Conservation (phyloP, 2,113 vertebrate species). For the Callospermophilus lateralis region DNA sequence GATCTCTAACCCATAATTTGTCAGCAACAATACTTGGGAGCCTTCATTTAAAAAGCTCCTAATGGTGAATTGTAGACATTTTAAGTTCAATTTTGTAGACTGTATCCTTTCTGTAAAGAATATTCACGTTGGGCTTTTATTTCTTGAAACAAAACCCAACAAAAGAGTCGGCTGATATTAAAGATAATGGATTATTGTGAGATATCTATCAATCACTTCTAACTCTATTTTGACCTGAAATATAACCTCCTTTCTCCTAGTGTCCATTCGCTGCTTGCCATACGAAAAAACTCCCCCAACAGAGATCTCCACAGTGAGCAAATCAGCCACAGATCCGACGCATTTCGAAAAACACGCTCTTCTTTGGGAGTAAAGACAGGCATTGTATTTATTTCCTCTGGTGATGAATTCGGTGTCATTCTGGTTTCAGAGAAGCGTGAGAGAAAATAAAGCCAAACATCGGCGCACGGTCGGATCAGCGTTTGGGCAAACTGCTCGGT, state of each 20-base stretch:
- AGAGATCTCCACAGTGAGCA: not conserved
- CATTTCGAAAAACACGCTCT: not conserved
- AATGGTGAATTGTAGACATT: not conserved
- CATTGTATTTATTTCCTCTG: conserved; percentile 22
- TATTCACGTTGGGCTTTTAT: not conserved
- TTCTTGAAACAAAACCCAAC: conserved; percentile 44
- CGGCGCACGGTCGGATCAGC: not conserved
- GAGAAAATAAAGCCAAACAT: conserved; percentile 22
- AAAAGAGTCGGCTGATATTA: not conserved
- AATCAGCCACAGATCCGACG: not conserved
- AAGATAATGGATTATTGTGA: not conserved
- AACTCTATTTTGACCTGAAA: not conserved
- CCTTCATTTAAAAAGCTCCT: not conserved
- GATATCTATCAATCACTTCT: not conserved
- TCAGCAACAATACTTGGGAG: not conserved
- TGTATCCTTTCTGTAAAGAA: not conserved
- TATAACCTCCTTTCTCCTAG: not conserved
- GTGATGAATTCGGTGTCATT: not conserved
- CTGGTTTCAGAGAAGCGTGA: not conserved
- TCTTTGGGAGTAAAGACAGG: not conserved
- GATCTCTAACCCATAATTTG: not conserved
- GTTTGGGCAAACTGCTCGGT: not conserved
- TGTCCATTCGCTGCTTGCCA: not conserved
- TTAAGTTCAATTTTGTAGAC: not conserved
- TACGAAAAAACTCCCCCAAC: not conserved